Percentiles rank a stretch among this genome's conserved stretches.
Conservation (phyloP, 2,797 vertebrate species). For the Ctenopoma kingsleyae region DNA sequence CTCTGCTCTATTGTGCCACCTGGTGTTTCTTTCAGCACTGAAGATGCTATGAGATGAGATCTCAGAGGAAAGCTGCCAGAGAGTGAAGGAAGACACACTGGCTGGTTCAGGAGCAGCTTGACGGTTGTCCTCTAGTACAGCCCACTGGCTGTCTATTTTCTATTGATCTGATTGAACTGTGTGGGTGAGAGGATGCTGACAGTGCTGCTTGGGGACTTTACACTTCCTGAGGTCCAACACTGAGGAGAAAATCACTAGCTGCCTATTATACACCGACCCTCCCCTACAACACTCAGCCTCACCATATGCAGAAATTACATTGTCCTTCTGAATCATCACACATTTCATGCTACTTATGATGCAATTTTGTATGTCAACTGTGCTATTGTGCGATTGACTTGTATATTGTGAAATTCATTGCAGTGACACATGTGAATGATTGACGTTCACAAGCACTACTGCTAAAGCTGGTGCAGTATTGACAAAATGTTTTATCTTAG, state of each 20-base stretch:
- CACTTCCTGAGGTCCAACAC: slow-evolving; percentile 50
- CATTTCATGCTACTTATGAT: neutral
- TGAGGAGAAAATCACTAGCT: slow-evolving; percentile 56
- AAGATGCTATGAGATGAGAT: neutral
- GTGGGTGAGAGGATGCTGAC: slow-evolving; percentile 67
- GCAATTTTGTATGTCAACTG: neutral
- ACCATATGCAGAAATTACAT: slow-evolving; percentile 21
- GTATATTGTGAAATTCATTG: neutral
- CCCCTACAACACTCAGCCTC: slow-evolving; percentile 9
- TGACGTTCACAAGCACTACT: neutral
- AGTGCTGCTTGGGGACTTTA: slow-evolving; percentile 53
- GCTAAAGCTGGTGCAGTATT: neutral
- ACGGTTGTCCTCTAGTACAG: slow-evolving; percentile 38
- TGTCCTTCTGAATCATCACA: slow-evolving; percentile 15
- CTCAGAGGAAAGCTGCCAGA: slow-evolving; percentile 8
- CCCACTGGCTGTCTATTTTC: slow-evolving; percentile 40
- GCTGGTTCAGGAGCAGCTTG: slow-evolving; percentile 27
- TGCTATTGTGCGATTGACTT: neutral
- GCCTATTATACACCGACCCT: slow-evolving; percentile 5
- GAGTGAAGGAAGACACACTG: slow-evolving; percentile 1
- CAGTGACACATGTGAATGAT: neutral
- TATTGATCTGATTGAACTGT: slow-evolving; percentile 71
- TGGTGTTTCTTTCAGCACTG: slow-evolving; percentile 53
- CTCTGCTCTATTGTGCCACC: slow-evolving; percentile 70
- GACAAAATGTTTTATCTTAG: neutral